These are phyloP conservation scores for Chaetodon trifascialis DNA, from an alignment of 2,113 vertebrate genomes.

Conservation along the genomic window DNA sequence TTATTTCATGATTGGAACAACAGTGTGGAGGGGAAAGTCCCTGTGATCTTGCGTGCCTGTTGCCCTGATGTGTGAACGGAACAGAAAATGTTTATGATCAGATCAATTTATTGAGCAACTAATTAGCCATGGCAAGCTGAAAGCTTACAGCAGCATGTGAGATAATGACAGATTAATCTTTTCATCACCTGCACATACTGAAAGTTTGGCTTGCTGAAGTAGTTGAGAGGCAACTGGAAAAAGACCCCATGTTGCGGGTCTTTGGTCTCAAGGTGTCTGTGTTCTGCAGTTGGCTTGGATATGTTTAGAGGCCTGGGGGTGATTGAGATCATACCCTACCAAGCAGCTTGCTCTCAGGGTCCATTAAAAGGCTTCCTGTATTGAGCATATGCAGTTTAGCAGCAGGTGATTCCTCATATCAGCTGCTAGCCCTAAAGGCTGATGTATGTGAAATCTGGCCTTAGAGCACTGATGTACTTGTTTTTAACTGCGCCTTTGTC, in stretches of 20 bases:
- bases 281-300: background rate
- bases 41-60: slow-evolving; percentile 8
- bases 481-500: background rate
- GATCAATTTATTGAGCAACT: background rate
- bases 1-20: slow-evolving; percentile 35
- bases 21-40: background rate
- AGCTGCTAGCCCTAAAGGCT: background rate
- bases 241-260: background rate
- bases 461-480: background rate
- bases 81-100: background rate
- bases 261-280: slow-evolving; percentile 8
- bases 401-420: slow-evolving; percentile 51
- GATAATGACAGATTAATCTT: background rate
- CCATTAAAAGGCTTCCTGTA: slow-evolving; percentile 32
- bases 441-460: slow-evolving; percentile 10
- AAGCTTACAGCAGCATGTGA: background rate
- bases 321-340: slow-evolving; percentile 17
- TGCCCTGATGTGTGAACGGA: slow-evolving; percentile 19
- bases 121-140: background rate
- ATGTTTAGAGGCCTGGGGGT: slow-evolving; percentile 11
- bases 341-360: slow-evolving; percentile 29
- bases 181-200: background rate
- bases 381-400: slow-evolving; percentile 27
- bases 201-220: slow-evolving; percentile 11
- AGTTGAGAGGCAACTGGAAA: background rate